These are phyloP conservation scores for Norana najaformis DNA, from an alignment of 2,888 invertebrate species.

Conservation along the genomic window DNA sequence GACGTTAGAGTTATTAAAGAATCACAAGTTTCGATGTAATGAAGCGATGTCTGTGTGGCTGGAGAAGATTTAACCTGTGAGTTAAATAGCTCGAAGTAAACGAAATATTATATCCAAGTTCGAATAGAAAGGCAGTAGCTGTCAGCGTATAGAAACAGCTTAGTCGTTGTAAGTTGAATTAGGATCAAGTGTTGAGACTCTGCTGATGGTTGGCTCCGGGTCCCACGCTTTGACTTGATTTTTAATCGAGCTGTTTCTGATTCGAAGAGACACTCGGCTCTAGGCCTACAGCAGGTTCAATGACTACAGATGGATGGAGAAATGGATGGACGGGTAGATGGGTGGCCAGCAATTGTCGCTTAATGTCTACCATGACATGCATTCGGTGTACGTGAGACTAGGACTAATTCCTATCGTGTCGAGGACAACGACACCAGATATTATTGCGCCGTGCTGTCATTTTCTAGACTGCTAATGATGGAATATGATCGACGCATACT, in stretches of 20 bases:
- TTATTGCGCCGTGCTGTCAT: background rate
- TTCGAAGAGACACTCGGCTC: background rate
- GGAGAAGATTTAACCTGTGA: too few relatives aligned
- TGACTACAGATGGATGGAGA: background rate
- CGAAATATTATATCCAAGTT: too few relatives aligned
- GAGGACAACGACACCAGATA: background rate
- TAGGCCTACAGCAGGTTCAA: background rate
- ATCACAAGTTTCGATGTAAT: too few relatives aligned
- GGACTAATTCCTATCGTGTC: too few relatives aligned
- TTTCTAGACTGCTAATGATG: background rate
- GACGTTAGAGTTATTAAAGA: too few relatives aligned
- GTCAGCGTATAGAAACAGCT: too few relatives aligned
- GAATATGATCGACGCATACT: background rate
- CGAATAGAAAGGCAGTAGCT: too few relatives aligned
- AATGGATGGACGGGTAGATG: background rate
- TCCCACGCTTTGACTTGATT: background rate
- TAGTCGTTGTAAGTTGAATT: too few relatives aligned
- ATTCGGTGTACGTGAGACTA: too few relatives aligned
- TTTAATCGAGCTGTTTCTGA: background rate
- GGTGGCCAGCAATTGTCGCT: background rate
- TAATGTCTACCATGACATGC: background rate
- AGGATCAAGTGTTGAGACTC: background rate
- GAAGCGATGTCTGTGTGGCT: too few relatives aligned
- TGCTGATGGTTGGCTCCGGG: background rate
- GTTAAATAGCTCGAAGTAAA: too few relatives aligned